These are phyloP conservation scores for Zoanthus gigantus DNA, from an alignment of 92 coral and sea anemone species.

Conservation along the genomic window DNA sequence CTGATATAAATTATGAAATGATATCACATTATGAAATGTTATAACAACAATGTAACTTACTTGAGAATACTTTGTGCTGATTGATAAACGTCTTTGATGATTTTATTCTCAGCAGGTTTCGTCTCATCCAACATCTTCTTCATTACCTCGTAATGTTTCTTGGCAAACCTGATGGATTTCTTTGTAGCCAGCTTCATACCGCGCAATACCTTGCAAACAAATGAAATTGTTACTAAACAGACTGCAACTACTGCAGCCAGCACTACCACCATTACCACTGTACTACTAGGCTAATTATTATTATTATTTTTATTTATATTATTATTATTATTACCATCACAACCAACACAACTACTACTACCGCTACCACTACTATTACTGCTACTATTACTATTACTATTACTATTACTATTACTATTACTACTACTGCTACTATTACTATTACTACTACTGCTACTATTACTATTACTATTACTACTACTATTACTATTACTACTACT, in stretches of 20 bases:
- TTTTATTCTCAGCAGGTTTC: background rate
- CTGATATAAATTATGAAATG: background rate
- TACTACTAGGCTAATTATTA: background rate
- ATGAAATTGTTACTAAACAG: background rate
- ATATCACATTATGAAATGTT: too few relatives aligned
- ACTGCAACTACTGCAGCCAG: background rate
- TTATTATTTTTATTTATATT: background rate
- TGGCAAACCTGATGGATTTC: constrained; percentile 30
- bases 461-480: too few relatives aligned
- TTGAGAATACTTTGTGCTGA: background rate
- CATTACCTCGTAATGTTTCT: background rate
- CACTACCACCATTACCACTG: background rate
- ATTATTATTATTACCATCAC: too few relatives aligned
- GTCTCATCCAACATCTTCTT: constrained; percentile 19
- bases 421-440: too few relatives aligned
- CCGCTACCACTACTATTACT: too few relatives aligned
- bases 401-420: too few relatives aligned
- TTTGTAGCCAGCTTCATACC: constrained; percentile 10
- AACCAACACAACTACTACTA: too few relatives aligned
- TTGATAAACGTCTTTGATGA: constrained; percentile 6
- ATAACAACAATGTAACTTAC: background rate
- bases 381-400: too few relatives aligned
- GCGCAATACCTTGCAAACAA: constrained; percentile 1
- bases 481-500: too few relatives aligned
- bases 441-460: too few relatives aligned